phyloP scores from a whole-genome alignment of 2,113 vertebrate species.

The Sula dactylatra region DNA sequence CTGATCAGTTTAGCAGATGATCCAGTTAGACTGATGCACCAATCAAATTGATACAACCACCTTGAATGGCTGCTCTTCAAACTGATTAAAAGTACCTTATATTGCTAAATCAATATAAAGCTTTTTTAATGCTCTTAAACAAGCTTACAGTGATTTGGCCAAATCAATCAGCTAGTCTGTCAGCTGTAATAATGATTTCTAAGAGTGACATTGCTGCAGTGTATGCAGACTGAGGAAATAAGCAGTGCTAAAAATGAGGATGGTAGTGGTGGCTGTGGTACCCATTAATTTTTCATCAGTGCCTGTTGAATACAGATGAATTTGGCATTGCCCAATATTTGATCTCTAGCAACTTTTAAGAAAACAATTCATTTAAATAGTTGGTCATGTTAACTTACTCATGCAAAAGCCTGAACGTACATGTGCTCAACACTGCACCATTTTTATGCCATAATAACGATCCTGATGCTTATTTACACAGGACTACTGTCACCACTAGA shows the following conservation, averaged over 20 bases:
- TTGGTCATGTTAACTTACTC: not conserved
- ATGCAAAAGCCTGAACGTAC: not conserved
- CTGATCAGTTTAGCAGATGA: not conserved
- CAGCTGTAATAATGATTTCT: not conserved
- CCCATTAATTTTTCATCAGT: not conserved
- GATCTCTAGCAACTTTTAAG: not conserved
- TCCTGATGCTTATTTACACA: not conserved
- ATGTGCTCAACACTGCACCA: not conserved
- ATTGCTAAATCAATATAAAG: conserved; percentile 53
- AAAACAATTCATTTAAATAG: not conserved
- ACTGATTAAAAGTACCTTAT: conserved; percentile 26
- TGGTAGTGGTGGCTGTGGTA: not conserved
- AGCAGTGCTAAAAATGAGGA: not conserved
- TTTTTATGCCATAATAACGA: not conserved
- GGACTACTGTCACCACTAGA: not conserved
- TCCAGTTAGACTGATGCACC: not conserved
- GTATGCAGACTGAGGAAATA: not conserved
- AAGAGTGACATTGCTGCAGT: not conserved
- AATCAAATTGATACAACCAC: not conserved
- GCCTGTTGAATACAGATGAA: fast-evolving
- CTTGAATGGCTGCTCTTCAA: conserved; percentile 7
- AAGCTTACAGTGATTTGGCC: conserved; percentile 30
- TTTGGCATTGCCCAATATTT: not conserved
- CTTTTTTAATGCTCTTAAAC: conserved; percentile 54
- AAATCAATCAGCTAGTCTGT: conserved; percentile 11